Conservation (phyloP, 2,888 invertebrate genomes). For the Hydriomena furcata region DNA sequence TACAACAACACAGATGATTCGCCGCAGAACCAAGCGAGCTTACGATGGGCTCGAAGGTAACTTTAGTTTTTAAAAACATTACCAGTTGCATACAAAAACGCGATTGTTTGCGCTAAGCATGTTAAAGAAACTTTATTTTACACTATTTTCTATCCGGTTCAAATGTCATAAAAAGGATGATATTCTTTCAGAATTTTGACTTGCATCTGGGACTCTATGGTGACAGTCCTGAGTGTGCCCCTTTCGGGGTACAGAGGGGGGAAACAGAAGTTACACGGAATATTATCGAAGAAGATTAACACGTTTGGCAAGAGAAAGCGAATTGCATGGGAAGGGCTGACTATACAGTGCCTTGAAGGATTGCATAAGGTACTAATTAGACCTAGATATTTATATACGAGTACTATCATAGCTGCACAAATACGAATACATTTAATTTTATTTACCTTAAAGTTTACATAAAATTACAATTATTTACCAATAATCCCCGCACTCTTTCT, state of each 20-base stretch:
- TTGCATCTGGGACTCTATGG: conserved; percentile 96
- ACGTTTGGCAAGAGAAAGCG: conserved; percentile 73
- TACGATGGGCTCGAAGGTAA: conserved; percentile 87
- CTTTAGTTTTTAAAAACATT: too few species aligned
- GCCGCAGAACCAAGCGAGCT: conserved; percentile 90
- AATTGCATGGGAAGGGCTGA: conserved; percentile 87
- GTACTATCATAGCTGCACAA: too few species aligned
- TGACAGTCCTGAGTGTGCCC: conserved; percentile 92
- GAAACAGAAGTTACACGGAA: conserved; percentile 70
- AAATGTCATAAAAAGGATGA: too few species aligned
- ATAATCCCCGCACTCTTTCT: too few species aligned
- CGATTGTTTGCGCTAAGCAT: too few species aligned
- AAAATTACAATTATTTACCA: too few species aligned
- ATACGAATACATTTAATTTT: too few species aligned
- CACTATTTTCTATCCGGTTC: too few species aligned
- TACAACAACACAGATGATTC: conserved; percentile 86
- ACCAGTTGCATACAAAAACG: too few species aligned
- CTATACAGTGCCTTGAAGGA: conserved; percentile 94
- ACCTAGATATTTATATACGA: too few species aligned
- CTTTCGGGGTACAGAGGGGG: conserved; percentile 81
- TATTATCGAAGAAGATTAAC: conserved; percentile 84
- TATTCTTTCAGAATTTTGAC: conserved; percentile 86
- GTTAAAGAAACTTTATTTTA: too few species aligned
- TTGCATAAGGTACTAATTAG: conserved; percentile 87
- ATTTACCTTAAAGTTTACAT: too few species aligned